Evolutionary conservation across 2,888 invertebrate genomes (phyloP), one percentile per base, ranked within the genome.

Genomic region (Gymnoscelis rufifasciata): DNA sequence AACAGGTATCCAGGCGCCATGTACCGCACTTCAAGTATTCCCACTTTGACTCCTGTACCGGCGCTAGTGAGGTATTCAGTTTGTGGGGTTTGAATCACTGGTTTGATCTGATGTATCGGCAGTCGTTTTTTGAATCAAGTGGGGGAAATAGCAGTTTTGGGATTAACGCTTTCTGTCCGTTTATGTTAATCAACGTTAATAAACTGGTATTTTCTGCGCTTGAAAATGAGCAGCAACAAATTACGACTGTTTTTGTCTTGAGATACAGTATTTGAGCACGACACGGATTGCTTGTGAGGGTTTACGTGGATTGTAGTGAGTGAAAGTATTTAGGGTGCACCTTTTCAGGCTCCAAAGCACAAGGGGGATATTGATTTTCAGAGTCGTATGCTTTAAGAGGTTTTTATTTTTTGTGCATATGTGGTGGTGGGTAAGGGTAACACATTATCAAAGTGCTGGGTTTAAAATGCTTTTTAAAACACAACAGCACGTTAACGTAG

Each of bases 1-100:
- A 76, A 74, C 82, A 89, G 88, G 88, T 89, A 88, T 79, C 80
- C 88, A 76, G 90, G 93, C 83, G 93, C 92, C 89, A 94, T 95
- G 90, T 93, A 93, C 91, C 92, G 95, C 91, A 94, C 95, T 74
- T 95, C 95, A 86, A 95, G 95, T 90, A 95, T 95, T 90, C 95
- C 95, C 81, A 93, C 95, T 89, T 91, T 95, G 89, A 91, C 92
- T 71, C 91, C 92, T 84, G 90, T 91, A 78, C 91, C 92, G 82
- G 89, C 90, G 74, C 83, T 91, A 82, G 91, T 91, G 91, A 93
- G 93, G 93, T 93, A 93, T 55, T 66, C 56, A 74, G 71, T 78
- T 79, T 80, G 73, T 64, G 72, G 71, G n/a, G 68, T 73, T 73
- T 70, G 57, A 71, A 70, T 19, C 68, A 35, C 14, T 35, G 72